Evolutionary conservation across 2,113 vertebrate species (phyloP).

Genomic region (Gadus chalcogrammus): DNA sequence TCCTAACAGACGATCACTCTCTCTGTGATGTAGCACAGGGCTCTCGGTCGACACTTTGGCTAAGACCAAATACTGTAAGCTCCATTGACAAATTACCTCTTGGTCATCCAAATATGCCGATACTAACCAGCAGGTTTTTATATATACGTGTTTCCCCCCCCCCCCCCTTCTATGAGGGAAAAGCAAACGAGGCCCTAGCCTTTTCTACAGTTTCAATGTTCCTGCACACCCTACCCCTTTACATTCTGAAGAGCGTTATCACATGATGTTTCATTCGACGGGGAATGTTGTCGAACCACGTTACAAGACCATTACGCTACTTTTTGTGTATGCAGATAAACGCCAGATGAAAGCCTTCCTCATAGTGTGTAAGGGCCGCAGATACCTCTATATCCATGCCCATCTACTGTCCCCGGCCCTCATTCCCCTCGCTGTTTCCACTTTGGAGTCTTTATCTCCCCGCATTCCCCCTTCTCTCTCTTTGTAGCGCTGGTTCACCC

Average conservation of each 20-base stretch:
- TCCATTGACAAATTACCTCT: no score
- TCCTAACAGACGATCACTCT: no score
- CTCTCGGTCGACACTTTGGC: no score
- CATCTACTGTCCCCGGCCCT: slow-evolving; percentile 4
- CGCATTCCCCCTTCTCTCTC: slow-evolving; percentile 6
- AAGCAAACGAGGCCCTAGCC: slow-evolving; percentile 1
- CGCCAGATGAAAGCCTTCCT: slow-evolving; percentile 55
- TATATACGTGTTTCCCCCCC: no score
- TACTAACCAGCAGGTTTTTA: no score
- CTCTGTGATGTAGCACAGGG: no score
- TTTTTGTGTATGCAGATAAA: slow-evolving; percentile 50
- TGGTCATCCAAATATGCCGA: no score
- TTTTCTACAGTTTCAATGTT: slow-evolving; percentile 17
- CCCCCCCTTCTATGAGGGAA: no score
- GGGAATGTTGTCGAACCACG: slow-evolving; percentile 39
- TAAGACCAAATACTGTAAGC: no score
- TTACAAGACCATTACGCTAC: slow-evolving; percentile 38
- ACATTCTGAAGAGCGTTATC: slow-evolving; percentile 36
- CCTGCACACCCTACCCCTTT: slow-evolving; percentile 2
- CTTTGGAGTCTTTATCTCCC: slow-evolving; percentile 35
- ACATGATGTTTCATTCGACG: slow-evolving; percentile 29
- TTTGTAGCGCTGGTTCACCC: background rate
- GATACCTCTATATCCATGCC: slow-evolving; percentile 37
- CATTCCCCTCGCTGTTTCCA: slow-evolving; percentile 38
- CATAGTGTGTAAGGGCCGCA: slow-evolving; percentile 27